Evolutionary conservation across 1,140 invertebrate species (phyloP).

Genomic region (Nasonia giraulti): DNA sequence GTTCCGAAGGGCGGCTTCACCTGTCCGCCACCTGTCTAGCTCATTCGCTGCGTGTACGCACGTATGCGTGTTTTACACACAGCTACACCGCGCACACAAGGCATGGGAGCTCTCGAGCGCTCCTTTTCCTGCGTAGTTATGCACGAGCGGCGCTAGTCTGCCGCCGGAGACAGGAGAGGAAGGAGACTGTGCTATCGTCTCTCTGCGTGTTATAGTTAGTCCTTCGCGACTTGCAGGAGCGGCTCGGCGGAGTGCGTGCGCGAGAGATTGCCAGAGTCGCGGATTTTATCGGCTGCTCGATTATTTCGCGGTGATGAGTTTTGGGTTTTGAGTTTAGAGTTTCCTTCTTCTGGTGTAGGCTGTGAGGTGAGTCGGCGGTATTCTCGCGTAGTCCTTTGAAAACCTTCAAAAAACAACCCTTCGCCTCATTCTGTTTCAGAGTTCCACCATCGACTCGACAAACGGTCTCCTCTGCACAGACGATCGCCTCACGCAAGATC

Average conservation of each 20-base stretch:
- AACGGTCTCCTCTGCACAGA: neutral
- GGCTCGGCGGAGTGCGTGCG: constrained; percentile 38
- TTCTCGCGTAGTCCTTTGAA: too few species aligned
- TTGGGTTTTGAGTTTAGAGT: too few species aligned
- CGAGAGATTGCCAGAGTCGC: constrained; percentile 53
- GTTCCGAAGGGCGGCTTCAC: constrained; percentile 59
- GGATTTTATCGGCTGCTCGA: too few species aligned
- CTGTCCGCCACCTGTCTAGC: constrained; percentile 67
- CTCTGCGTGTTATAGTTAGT: neutral
- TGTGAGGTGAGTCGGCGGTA: too few species aligned
- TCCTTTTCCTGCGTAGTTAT: constrained; percentile 14
- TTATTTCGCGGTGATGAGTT: constrained; percentile 1
- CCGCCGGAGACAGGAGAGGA: neutral
- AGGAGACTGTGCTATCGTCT: neutral
- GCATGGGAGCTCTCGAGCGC: neutral
- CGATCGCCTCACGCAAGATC: neutral
- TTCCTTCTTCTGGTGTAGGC: too few species aligned
- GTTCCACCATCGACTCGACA: too few species aligned
- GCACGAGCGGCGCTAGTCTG: constrained; percentile 21
- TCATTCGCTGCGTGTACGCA: constrained; percentile 59
- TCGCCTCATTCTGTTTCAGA: neutral
- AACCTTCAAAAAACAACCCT: neutral
- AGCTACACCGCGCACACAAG: neutral
- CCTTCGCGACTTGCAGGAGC: constrained; percentile 32
- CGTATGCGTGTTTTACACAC: constrained; percentile 31